A percentile compares a stretch with the other conserved stretches of the same genome.
These are phyloP conservation scores for Tragelaphus imberbis DNA, from an alignment of 2,113 vertebrate genomes.

Conservation along the genomic window DNA sequence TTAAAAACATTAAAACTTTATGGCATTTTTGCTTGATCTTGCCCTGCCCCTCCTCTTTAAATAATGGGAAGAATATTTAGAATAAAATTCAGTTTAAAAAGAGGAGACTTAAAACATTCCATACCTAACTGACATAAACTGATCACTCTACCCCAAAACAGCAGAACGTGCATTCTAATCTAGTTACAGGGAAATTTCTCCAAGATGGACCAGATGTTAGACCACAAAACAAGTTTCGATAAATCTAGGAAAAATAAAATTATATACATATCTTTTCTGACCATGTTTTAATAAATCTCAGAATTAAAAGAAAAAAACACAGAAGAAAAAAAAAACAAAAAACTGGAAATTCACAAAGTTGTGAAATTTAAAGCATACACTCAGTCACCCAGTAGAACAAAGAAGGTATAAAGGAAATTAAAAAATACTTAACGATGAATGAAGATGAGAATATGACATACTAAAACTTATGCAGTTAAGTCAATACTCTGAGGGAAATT, in stretches of 20 bases:
- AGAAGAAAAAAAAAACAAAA: background rate
- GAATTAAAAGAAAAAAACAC: background rate
- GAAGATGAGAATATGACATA: background rate
- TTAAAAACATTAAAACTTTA: background rate
- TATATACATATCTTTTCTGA: background rate
- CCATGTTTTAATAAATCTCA: background rate
- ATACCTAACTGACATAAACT: background rate
- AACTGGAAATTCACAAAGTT: background rate
- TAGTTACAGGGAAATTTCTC: background rate
- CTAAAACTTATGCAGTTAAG: background rate
- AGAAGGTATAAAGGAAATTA: background rate
- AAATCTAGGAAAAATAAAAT: background rate
- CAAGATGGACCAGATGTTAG: background rate
- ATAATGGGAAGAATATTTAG: background rate
- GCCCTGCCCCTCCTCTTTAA: background rate
- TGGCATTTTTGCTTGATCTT: background rate
- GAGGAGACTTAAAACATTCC: accelerated
- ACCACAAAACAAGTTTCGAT: background rate
- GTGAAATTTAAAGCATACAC: background rate
- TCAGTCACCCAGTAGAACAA: background rate
- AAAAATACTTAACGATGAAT: background rate
- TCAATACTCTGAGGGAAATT: background rate
- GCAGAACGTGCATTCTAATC: background rate
- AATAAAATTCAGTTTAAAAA: background rate
- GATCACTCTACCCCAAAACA: accelerated